Conservation (phyloP, 2,113 vertebrate genomes). For the Hippotragus niger region DNA sequence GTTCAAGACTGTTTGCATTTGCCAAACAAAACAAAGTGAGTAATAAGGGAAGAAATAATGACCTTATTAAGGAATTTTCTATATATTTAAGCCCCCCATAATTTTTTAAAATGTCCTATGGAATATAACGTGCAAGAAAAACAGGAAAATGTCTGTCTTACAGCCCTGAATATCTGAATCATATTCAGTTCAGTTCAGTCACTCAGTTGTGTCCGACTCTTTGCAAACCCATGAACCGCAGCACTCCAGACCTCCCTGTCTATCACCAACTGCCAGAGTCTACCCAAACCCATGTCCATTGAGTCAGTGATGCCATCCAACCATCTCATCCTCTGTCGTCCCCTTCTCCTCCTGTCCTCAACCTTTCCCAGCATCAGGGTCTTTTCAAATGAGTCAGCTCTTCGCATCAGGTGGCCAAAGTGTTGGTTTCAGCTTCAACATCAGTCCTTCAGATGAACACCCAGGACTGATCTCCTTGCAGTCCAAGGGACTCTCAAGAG, state of each 20-base stretch:
- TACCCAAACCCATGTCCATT: not conserved
- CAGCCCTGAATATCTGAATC: not conserved
- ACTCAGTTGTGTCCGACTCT: not conserved
- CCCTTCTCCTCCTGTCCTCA: not conserved
- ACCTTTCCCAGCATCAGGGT: not conserved
- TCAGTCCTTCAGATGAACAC: not conserved
- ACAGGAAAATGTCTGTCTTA: not conserved
- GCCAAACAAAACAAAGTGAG: not conserved
- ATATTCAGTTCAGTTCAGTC: not conserved
- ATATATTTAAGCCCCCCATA: not conserved
- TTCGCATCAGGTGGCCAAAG: not conserved
- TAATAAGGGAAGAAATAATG: not conserved
- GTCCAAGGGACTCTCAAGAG: not conserved
- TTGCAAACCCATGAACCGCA: not conserved
- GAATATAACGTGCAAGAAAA: not conserved
- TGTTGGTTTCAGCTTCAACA: not conserved
- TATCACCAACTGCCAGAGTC: not conserved
- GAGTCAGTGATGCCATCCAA: not conserved
- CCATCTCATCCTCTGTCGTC: rapidly evolving
- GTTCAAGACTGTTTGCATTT: not conserved
- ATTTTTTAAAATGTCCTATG: not conserved
- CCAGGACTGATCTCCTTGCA: not conserved
- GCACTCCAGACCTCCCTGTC: not conserved
- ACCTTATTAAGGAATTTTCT: not conserved
- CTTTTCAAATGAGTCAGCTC: not conserved